Base-by-base conservation (phyloP, 1,140 invertebrate species). In the Zaprionus tsacasi region DNA sequence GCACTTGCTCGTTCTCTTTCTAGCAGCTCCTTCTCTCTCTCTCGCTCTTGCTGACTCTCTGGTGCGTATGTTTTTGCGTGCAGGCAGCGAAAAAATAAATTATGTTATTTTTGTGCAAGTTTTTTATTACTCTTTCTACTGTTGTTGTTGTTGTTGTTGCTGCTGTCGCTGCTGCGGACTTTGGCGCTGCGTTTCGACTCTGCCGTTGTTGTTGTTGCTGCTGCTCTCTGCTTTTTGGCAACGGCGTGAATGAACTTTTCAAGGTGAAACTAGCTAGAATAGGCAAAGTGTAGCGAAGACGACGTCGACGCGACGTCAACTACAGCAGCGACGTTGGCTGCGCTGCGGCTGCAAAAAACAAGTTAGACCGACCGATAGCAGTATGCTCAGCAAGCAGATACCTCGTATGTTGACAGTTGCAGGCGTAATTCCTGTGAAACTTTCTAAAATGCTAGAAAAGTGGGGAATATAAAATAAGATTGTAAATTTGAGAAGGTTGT, bases 261-360 rank as follows among this genome's bases (percentile, higher is more conserved):
- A 91, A 91, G 89, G 89, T 91, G 89, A 91, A 91, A 87, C 82
- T 89, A 88, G 85, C 81, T 74, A 91, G 86, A 85, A 89, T 89
- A 88, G 83, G 74, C 79, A 87, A 87, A 87, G 82, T 82, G 76
- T 74, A 78, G 72, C 66, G 58, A 67, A 50, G 57, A 88, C 76
- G 81, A 70, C 70, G 69, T 12, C 70, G 55, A 54, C 79, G 45
- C 56, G 67, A 36, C 70, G 71, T 12, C 40, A 27, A 43, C 63
- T n/a, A n/a, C 59, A 50, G 61, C 73, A 70, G 52, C 17, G 50
- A 36, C 45, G 60, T 21, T 13, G 12, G 21, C 50, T 30, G 27
- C 21, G 50, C 12, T 30, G 25, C 21, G 25, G 43, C 57, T 58
- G 59, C 72, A 58, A 52, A 52, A 43, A 59, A 54, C 54, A 52